These are phyloP conservation scores for Paramisgurnus dabryanus DNA, from an alignment of 2,113 vertebrate genomes.

Conservation along the genomic window DNA sequence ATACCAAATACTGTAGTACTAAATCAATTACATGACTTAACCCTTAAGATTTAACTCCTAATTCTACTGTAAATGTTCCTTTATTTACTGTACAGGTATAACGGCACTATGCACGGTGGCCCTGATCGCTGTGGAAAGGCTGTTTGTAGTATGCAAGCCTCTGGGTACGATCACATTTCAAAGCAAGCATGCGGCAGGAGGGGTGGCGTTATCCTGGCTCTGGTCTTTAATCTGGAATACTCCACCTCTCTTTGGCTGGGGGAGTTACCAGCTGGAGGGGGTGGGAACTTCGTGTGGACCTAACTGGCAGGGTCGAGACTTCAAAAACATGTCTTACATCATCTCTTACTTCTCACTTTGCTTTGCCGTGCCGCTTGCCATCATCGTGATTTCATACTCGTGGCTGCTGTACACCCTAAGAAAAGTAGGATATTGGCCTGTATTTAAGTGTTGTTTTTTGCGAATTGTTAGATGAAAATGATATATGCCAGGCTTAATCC, in stretches of 20 bases:
- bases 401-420: conserved; percentile 72
- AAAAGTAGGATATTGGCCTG: conserved; percentile 57
- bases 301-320: conserved; percentile 73
- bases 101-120: conserved; percentile 76
- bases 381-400: conserved; percentile 68
- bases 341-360: conserved; percentile 73
- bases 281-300: conserved; percentile 75
- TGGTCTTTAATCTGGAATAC: conserved; percentile 77
- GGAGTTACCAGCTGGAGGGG: conserved; percentile 74
- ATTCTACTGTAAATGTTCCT: background rate
- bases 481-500: too few species aligned
- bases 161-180: conserved; percentile 68
- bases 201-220: conserved; percentile 68
- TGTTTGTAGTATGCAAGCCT: conserved; percentile 74
- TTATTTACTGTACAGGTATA: conserved; percentile 65
- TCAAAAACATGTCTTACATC: conserved; percentile 74
- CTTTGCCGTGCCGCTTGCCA: conserved; percentile 70
- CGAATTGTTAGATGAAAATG: too few species aligned
- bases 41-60: background rate
- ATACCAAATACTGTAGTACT: too few species aligned
- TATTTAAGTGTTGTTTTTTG: background rate
- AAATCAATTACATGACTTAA: background rate
- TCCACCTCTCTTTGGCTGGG: conserved; percentile 76
- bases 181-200: conserved; percentile 64
- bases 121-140: conserved; percentile 74